A percentile compares a stretch with the other conserved stretches of the same genome.
These are phyloP conservation scores for Noctua janthina DNA, from an alignment of 2,888 invertebrate species.

Conservation along the genomic window DNA sequence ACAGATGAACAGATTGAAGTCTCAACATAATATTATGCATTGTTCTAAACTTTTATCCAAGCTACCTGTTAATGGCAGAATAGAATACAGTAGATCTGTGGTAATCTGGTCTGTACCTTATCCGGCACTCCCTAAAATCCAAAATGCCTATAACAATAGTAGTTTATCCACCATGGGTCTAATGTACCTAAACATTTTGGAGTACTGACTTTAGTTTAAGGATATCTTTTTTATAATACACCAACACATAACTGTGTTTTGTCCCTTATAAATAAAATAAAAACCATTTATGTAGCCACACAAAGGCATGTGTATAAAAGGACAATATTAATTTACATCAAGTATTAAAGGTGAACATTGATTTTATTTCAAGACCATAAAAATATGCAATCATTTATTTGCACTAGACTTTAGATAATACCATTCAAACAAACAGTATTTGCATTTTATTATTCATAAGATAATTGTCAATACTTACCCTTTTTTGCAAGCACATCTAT, in stretches of 20 bases:
- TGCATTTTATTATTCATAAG: not conserved
- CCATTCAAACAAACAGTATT: conserved; percentile 6
- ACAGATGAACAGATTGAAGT: not conserved
- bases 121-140: not conserved
- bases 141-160: not conserved
- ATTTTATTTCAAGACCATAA: conserved; percentile 31
- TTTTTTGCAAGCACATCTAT: conserved; percentile 93
- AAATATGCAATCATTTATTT: conserved; percentile 11
- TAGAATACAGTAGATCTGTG: not conserved
- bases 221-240: not conserved
- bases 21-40: not conserved
- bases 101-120: not conserved
- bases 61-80: not conserved
- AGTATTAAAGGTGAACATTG: conserved; percentile 33
- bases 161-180: not conserved
- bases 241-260: not conserved
- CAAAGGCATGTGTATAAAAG: conserved; percentile 12
- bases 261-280: not conserved
- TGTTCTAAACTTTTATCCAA: not conserved
- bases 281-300: not conserved
- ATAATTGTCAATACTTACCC: conserved; percentile 80
- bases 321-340: conserved; percentile 5
- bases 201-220: not conserved
- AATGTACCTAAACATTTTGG: conserved; percentile 3
- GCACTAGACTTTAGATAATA: not conserved